Base-by-base conservation (phyloP, 2,113 vertebrate genomes). In the Misgurnus mizolepis region DNA sequence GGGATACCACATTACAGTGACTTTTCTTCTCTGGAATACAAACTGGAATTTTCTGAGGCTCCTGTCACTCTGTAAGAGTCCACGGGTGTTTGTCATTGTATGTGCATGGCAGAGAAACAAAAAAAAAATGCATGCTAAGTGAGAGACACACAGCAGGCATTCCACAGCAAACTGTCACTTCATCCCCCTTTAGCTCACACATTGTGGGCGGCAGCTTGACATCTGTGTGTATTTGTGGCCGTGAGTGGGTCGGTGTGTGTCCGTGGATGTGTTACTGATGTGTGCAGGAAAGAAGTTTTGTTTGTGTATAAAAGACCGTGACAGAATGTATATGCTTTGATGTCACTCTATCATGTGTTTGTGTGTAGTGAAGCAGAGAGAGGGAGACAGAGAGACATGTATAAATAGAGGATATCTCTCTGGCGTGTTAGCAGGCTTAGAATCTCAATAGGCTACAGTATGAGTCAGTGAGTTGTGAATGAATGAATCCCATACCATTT, bases 71-170 rank as follows among this genome's bases (percentile, higher is more conserved):
- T 80, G 43, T 66, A 17, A 67, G 53, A 18, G 67, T 76, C 45
- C 34, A 9, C 39, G 22, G 49, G 68, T 58, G 70, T 66, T 67
- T 80, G 62, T 45, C 34, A 58, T 43, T 81, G 62, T 67, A 50
- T 75, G 79, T 67, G 72, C 50, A 60, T 60, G 61, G 18, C 62
- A 49, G 27, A 75, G 79, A 68, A 49, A 73, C 50, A 67, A 71
- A 65, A 80, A 34, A 34, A 14, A 70, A 62, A 18, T 69, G 76
- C 47, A 72, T 58, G 76, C 60, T 55, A 79, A 84, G 80, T 78
- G 79, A 79, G 65, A 75, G 69, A 81, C 64, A 75, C 79, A 78
- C 80, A 84, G 83, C 73, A 61, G 80, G 76, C 75, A 84, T 84
- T 84, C 80, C 70, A 82, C 70, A 67, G 76, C 76, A 65, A 60